Evolutionary conservation across 2,888 invertebrate species (phyloP).

Genomic region (Dryadula phaetusa): DNA sequence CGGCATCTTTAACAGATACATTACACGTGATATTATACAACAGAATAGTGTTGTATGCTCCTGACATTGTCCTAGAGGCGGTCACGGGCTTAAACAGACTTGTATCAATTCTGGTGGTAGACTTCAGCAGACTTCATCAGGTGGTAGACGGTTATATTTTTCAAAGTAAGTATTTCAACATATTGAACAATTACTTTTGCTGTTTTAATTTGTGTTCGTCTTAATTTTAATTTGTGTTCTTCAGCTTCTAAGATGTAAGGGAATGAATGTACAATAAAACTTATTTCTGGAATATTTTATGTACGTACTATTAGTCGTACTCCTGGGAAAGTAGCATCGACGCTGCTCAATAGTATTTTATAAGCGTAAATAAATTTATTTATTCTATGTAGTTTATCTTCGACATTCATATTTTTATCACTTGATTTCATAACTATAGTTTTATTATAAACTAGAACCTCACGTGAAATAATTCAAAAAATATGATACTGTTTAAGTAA

Average conservation of each 20-base stretch:
- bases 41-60: conserved; percentile 96
- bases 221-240: too few relatives aligned
- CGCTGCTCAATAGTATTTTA: conserved; percentile 1
- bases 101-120: conserved; percentile 89
- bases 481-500: background rate
- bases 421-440: conserved; percentile 1
- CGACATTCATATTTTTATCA: background rate
- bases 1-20: conserved; percentile 93
- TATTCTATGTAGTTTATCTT: conserved; percentile 2
- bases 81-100: conserved; percentile 91
- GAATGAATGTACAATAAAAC: too few relatives aligned
- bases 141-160: conserved; percentile 89
- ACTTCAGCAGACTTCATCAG: conserved; percentile 86
- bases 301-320: conserved; percentile 11
- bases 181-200: too few relatives aligned
- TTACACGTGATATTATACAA: conserved; percentile 95
- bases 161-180: conserved; percentile 80
- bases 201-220: too few relatives aligned
- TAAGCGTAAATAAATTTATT: conserved; percentile 10
- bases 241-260: too few relatives aligned
- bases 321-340: conserved; percentile 3
- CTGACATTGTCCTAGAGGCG: conserved; percentile 94
- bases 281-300: too few relatives aligned
- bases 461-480: background rate
- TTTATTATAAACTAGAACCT: background rate